These are phyloP conservation scores for Casuarius casuarius DNA, from an alignment of 2,113 vertebrate species.

Conservation along the genomic window DNA sequence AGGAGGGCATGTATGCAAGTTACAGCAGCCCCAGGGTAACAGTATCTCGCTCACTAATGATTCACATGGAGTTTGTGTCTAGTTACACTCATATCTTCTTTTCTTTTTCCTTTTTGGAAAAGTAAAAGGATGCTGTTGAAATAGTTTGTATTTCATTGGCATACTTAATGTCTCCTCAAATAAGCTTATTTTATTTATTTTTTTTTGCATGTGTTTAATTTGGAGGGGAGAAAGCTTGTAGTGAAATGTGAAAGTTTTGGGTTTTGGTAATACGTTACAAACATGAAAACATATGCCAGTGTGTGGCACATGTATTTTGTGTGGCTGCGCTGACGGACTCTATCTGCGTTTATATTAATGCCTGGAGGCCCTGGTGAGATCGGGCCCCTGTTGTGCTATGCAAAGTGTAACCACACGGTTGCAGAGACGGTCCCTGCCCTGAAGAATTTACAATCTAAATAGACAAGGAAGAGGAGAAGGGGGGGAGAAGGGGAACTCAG, in stretches of 20 bases:
- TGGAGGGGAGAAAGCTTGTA: background rate
- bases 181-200: background rate
- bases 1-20: conserved; percentile 39
- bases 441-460: background rate
- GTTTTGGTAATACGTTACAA: background rate
- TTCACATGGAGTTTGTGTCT: conserved; percentile 43
- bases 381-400: background rate
- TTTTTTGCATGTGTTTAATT: background rate
- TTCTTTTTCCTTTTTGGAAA: conserved; percentile 12
- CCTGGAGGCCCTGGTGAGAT: background rate
- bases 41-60: conserved; percentile 45
- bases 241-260: conserved; percentile 4
- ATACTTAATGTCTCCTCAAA: background rate
- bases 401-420: background rate
- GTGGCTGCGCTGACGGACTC: background rate
- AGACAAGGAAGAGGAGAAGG: background rate
- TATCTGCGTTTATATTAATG: background rate
- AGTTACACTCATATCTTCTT: conserved; percentile 12
- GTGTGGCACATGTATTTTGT: accelerated
- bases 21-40: conserved; percentile 41
- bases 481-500: background rate
- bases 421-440: background rate
- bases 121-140: background rate
- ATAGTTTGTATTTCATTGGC: background rate
- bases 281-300: accelerated